Percentiles rank a stretch among this genome's conserved stretches.
phyloP scores from a whole-genome alignment of 2,888 invertebrate genomes.

The Amblyteles armatorius region DNA sequence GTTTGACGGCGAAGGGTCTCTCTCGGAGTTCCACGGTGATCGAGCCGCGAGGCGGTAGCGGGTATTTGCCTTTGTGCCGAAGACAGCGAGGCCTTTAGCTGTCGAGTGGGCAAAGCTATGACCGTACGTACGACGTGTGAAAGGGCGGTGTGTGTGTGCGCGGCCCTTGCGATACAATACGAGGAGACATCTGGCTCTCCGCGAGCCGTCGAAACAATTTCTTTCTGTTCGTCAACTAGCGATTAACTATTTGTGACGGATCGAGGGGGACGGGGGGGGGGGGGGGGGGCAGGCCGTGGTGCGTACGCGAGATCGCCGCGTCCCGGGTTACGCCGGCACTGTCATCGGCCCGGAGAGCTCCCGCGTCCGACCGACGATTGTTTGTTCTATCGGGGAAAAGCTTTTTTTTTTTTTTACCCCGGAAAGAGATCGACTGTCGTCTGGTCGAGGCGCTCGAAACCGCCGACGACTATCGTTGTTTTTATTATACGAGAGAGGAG shows the following conservation, averaged over 20 bases:
- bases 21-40: slow-evolving; percentile 28
- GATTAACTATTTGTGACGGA: not conserved
- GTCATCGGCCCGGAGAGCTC: not conserved
- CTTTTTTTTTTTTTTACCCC: not conserved
- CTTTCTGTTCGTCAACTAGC: not conserved
- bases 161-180: slow-evolving; percentile 50
- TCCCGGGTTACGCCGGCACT: slow-evolving; percentile 1
- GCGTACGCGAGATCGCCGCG: not conserved
- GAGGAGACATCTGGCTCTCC: slow-evolving; percentile 50
- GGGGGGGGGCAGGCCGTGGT: not conserved
- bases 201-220: slow-evolving; percentile 22
- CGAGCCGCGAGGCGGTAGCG: slow-evolving; percentile 30
- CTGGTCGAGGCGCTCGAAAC: not conserved
- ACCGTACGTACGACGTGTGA: slow-evolving; percentile 42
- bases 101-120: slow-evolving; percentile 71
- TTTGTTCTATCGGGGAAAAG: not conserved
- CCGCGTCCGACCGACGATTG: not conserved
- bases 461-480: not conserved
- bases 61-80: slow-evolving; percentile 72
- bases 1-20: slow-evolving; percentile 44
- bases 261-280: not conserved
- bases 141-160: slow-evolving; percentile 63
- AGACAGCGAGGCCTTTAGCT: slow-evolving; percentile 73
- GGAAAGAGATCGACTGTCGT: not conserved
- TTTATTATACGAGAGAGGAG: not conserved